Percentiles rank a stretch among this genome's conserved stretches.
Conservation (phyloP, 1,140 invertebrate species). For the Psilanteris sp. region DNA sequence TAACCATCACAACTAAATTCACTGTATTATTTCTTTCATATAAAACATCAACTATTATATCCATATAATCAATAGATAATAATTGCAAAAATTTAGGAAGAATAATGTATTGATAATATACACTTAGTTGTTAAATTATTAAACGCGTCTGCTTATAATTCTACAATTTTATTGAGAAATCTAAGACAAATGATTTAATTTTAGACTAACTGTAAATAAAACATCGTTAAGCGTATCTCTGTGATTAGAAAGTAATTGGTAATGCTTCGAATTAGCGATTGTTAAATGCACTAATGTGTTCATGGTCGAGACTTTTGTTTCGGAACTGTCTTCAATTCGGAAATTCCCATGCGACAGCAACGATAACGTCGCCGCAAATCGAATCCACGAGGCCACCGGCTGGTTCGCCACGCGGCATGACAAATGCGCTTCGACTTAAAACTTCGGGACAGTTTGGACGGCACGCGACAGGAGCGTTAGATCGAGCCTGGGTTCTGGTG, state of each 20-base stretch:
- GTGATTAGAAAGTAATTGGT: constrained; percentile 3
- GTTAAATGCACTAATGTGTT: constrained; percentile 33
- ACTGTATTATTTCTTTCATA: too few species aligned
- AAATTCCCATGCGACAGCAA: constrained; percentile 48
- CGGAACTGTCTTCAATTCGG: constrained; percentile 48
- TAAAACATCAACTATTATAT: too few species aligned
- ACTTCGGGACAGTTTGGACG: constrained; percentile 60
- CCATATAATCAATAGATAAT: too few species aligned
- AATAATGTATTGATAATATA: too few species aligned
- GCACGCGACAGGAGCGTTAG: constrained; percentile 48
- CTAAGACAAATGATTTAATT: too few species aligned
- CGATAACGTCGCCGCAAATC: constrained; percentile 63
- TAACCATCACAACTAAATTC: too few species aligned
- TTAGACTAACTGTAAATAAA: too few species aligned
- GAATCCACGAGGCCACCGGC: constrained; percentile 61
- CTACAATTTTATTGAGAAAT: too few species aligned
- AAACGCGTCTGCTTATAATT: too few species aligned
- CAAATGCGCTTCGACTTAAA: constrained; percentile 65
- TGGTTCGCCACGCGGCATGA: constrained; percentile 66
- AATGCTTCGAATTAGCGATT: constrained; percentile 10
- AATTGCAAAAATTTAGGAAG: too few species aligned
- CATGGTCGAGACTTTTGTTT: constrained; percentile 31
- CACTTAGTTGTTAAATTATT: too few species aligned
- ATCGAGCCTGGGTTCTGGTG: constrained; percentile 69
- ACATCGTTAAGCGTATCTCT: background rate